These are phyloP conservation scores for Chrysochloris asiatica DNA, from an alignment of 2,113 vertebrate species.

Conservation along the genomic window DNA sequence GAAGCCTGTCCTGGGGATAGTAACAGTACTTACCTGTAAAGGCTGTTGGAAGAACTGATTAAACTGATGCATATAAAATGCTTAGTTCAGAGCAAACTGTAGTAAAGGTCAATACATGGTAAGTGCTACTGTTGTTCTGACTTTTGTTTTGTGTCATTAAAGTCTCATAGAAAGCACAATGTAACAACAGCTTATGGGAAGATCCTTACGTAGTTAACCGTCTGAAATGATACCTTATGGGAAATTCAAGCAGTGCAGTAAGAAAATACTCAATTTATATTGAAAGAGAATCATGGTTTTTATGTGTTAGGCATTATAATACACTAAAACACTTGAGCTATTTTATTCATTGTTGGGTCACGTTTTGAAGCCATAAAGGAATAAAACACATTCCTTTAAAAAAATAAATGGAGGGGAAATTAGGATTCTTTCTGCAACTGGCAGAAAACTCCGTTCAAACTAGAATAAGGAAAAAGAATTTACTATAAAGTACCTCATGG, in stretches of 20 bases:
- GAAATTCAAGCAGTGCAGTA: neutral
- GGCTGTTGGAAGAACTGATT: neutral
- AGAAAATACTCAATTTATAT: neutral
- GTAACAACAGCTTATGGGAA: neutral
- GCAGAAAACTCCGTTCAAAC: neutral
- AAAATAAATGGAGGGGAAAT: neutral
- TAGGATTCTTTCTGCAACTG: conserved; percentile 2
- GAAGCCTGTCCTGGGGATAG: neutral
- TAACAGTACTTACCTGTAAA: neutral
- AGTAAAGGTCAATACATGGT: neutral
- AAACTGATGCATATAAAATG: neutral
- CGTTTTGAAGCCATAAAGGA: neutral
- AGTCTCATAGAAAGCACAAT: neutral
- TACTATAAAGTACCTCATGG: neutral
- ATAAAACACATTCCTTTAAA: neutral
- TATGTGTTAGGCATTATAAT: neutral
- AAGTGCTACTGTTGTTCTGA: neutral
- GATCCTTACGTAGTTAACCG: neutral
- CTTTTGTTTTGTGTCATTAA: conserved; percentile 2
- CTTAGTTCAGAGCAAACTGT: neutral
- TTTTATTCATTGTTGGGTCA: neutral
- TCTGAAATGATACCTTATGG: neutral
- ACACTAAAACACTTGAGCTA: neutral
- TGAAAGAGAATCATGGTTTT: conserved; percentile 1
- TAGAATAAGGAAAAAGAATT: conserved; percentile 16